phyloP scores from a whole-genome alignment of 1,140 invertebrate species.

The Apocrypta bakeri region DNA sequence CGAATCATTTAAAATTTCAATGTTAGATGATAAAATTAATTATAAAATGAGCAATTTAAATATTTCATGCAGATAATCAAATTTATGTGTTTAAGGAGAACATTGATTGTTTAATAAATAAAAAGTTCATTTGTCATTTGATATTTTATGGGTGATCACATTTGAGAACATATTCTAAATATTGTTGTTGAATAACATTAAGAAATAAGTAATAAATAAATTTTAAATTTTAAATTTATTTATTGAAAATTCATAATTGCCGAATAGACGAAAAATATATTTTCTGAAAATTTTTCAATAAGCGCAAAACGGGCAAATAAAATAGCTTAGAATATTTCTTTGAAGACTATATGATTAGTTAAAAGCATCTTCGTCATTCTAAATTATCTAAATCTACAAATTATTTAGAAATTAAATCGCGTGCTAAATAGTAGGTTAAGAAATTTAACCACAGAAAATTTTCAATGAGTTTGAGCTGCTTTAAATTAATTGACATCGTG shows the following conservation, averaged over 20 bases:
- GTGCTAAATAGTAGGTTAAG: constrained; percentile 21
- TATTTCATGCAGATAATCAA: neutral
- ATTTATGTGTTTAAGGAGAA: neutral
- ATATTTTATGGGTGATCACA: constrained; percentile 33
- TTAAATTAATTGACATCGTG: constrained; percentile 25
- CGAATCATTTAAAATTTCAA: neutral
- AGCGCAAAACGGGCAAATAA: constrained; percentile 30
- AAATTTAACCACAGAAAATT: constrained; percentile 40
- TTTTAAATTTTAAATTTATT: neutral
- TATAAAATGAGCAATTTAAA: neutral
- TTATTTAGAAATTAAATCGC: constrained; percentile 29
- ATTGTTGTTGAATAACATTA: neutral
- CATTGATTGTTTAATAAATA: neutral
- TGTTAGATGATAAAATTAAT: neutral
- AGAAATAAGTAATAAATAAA: neutral
- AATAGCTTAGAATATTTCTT: constrained; percentile 18
- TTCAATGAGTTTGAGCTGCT: constrained; percentile 34
- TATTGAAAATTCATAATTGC: neutral
- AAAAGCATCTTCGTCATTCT: constrained; percentile 33
- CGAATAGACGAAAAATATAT: constrained; percentile 20
- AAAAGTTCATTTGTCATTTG: constrained; percentile 9
- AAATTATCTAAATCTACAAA: constrained; percentile 35
- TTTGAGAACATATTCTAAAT: neutral
- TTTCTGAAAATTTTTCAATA: constrained; percentile 43
- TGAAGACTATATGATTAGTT: neutral